phyloP scores from a whole-genome alignment of 2,113 vertebrate genomes.

The Ptychochromis oligacanthus region DNA sequence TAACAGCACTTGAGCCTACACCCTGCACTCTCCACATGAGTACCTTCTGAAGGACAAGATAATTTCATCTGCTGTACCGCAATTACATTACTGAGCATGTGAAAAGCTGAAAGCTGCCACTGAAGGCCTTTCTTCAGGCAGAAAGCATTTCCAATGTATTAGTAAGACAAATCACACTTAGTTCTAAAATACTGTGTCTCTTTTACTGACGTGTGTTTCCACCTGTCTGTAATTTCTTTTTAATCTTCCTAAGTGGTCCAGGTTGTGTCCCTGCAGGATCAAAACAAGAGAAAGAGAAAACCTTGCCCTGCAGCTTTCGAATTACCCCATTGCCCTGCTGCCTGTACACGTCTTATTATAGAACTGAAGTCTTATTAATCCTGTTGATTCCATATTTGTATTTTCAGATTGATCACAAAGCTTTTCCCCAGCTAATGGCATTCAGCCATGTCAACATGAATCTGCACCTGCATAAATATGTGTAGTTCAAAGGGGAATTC shows the following conservation, averaged over 20 bases:
- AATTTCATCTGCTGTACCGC: slow-evolving; percentile 45
- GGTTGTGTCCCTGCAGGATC: background rate
- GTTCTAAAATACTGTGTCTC: slow-evolving; percentile 16
- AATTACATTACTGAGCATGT: slow-evolving; percentile 54
- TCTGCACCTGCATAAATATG: slow-evolving; percentile 18
- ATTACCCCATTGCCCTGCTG: background rate
- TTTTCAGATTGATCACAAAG: background rate
- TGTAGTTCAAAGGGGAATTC: background rate
- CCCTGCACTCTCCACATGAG: slow-evolving; percentile 26
- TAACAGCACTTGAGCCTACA: slow-evolving; percentile 4
- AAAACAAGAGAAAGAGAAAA: background rate
- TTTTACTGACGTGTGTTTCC: slow-evolving; percentile 11
- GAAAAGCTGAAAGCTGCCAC: background rate
- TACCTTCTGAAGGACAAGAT: slow-evolving; percentile 24
- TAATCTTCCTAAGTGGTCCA: slow-evolving; percentile 45
- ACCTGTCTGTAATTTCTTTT: slow-evolving; percentile 26
- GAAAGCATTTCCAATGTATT: slow-evolving; percentile 21
- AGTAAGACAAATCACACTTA: slow-evolving; percentile 4
- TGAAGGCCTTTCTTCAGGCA: slow-evolving; percentile 5
- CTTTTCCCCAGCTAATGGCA: background rate
- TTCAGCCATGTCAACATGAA: background rate
- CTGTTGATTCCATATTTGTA: background rate
- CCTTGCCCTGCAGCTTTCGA: background rate
- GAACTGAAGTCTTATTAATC: background rate
- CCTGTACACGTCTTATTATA: background rate